Evolutionary conservation across 2,113 vertebrate genomes (phyloP).

Genomic region (Lethenteron reissneri): DNA sequence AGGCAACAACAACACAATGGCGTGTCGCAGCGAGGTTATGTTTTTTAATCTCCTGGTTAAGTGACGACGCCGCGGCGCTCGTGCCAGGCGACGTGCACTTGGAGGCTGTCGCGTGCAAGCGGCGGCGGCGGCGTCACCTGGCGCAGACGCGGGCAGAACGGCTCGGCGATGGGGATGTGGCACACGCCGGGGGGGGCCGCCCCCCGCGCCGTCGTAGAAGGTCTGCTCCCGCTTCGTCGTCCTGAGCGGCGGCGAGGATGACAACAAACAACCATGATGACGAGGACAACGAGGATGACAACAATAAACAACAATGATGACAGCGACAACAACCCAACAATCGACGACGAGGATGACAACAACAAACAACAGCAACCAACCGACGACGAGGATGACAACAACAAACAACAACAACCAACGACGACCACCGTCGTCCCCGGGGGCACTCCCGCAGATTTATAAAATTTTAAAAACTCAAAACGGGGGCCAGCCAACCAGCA

Average conservation of each 20-base stretch:
- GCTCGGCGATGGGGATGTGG: conserved; percentile 79
- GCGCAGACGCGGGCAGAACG: conserved; percentile 73
- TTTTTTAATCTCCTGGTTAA: too few relatives aligned
- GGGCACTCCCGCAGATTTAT: too few relatives aligned
- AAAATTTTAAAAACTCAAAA: too few relatives aligned
- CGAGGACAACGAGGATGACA: not conserved
- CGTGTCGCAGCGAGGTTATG: too few relatives aligned
- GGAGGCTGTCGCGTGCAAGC: not conserved
- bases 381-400: not conserved
- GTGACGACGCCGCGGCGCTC: too few relatives aligned
- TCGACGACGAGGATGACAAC: not conserved
- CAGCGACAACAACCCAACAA: too few relatives aligned
- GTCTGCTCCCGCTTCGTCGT: conserved; percentile 61
- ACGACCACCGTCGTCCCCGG: too few relatives aligned
- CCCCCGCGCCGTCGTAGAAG: conserved; percentile 46
- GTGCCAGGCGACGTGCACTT: too few relatives aligned
- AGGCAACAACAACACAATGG: too few relatives aligned
- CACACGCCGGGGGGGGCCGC: conserved; percentile 46
- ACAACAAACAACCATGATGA: not conserved
- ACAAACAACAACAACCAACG: too few relatives aligned
- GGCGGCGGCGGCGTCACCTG: conserved; percentile 48
- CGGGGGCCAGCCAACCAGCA: too few relatives aligned
- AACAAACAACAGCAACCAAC: not conserved
- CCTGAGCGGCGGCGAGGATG: conserved; percentile 21
- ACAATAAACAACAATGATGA: not conserved